phyloP scores from a whole-genome alignment of 2,113 vertebrate genomes.

The Alces alces region DNA sequence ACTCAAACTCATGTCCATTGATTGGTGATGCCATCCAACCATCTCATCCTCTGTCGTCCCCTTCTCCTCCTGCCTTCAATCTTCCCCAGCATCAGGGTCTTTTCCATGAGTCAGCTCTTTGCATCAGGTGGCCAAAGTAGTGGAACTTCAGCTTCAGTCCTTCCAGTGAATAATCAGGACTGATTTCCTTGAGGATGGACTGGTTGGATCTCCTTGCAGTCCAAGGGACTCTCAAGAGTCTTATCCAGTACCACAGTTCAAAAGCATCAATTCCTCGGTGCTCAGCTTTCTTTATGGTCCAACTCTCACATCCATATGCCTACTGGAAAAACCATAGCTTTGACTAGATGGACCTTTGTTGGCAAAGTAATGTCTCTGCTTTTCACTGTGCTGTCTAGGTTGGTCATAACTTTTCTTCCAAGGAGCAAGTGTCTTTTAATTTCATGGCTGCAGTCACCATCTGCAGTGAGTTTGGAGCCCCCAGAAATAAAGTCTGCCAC shows the following conservation, averaged over 20 bases:
- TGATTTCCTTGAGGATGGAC: neutral
- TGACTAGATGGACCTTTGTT: neutral
- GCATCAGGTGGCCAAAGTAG: fast-evolving
- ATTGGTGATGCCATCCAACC: neutral
- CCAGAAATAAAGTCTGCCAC: neutral
- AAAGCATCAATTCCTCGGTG: fast-evolving
- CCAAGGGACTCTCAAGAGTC: neutral
- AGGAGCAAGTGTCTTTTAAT: neutral
- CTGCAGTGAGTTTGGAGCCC: neutral
- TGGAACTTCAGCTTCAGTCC: neutral
- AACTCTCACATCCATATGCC: neutral
- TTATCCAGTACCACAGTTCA: neutral
- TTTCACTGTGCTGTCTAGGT: neutral
- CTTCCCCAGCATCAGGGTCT: neutral
- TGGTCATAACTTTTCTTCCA: neutral
- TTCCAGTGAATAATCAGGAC: neutral
- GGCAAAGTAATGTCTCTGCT: neutral
- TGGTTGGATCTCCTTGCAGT: neutral
- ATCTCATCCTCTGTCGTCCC: neutral
- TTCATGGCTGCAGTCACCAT: neutral
- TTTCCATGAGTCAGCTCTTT: neutral
- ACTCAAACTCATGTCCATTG: neutral
- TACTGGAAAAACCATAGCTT: neutral
- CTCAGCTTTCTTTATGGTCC: neutral
- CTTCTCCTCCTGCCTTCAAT: neutral